Base-by-base conservation (phyloP, 2,888 invertebrate genomes). In the Phania funesta region DNA sequence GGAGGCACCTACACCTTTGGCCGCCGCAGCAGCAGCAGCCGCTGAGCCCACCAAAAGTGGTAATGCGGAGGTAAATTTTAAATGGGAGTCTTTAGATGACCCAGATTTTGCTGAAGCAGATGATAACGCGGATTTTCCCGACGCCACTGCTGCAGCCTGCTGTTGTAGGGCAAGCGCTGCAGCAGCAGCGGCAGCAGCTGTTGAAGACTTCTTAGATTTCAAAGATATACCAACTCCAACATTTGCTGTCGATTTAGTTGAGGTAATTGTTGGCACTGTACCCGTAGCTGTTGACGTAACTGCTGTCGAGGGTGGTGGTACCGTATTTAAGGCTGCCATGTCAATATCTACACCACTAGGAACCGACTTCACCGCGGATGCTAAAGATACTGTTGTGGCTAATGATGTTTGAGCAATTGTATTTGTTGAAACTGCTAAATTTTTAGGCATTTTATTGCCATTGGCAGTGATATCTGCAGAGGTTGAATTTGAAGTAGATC, bases 371-470 rank as follows among this genome's bases (percentile, higher is more conserved):
- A 58, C 24, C 18, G 7, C 58, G 41, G 71, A 38, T 41, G 80
- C 20, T 62, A 70, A 81, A 60, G 84, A 77, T 79, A 84, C 86
- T 75, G 83, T 81, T 81, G 86, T 84, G 77, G 86, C 83, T 74
- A 84, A 82, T 41, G 85, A 77, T 64, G 82, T 81, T 48, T 84
- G 71, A 52, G 76, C 48, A 54, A 35, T 74, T 44, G 85, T 83
- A 60, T 84, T 85, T 68, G 76, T 83, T 54, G 84, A 22, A 68
- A 77, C 58, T 67, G 83, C 75, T 85, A 86, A 83, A 74, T 85
- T 87, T 87, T 87, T 89, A 73, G 87, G 86, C 89, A 88, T 89
- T 87, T 88, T 89, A 84, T 84, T 86, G 83, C 84, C 85, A 84
- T 85, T 86, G 85, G 86, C 87, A 85, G 81, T 85, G 84, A 46